phyloP scores from a whole-genome alignment of 2,888 invertebrate species.

The Chrysolina oricalcia region DNA sequence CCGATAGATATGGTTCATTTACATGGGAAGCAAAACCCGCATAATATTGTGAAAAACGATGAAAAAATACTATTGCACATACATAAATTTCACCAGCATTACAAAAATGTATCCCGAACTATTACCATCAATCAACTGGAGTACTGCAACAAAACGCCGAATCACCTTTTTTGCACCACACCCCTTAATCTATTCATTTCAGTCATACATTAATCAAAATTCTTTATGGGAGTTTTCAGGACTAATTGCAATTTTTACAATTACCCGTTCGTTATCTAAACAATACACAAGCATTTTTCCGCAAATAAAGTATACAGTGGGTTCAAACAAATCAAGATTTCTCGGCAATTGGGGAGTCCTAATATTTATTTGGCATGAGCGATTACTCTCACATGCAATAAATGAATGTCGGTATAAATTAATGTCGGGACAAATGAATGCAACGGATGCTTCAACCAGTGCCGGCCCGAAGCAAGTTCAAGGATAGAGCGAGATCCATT shows the following conservation, averaged over 20 bases:
- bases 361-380: background rate
- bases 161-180: background rate
- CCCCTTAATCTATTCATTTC: background rate
- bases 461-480: too few relatives aligned
- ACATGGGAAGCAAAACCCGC: too few relatives aligned
- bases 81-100: too few relatives aligned
- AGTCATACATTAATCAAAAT: background rate
- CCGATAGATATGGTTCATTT: too few relatives aligned
- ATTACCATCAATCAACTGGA: background rate
- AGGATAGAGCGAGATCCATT: too few relatives aligned
- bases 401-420: too few relatives aligned
- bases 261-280: conserved; percentile 1
- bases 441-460: background rate
- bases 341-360: background rate
- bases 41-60: too few relatives aligned
- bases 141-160: background rate
- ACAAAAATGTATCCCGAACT: background rate
- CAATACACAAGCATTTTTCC: background rate
- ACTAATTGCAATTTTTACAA: background rate
- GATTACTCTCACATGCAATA: background rate
- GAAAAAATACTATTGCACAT: too few relatives aligned
- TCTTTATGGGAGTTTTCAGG: background rate
- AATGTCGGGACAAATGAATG: background rate
- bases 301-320: background rate
- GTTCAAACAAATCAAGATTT: background rate